Base-by-base conservation (phyloP, 2,797 vertebrate species). In the Octomys mimax region DNA sequence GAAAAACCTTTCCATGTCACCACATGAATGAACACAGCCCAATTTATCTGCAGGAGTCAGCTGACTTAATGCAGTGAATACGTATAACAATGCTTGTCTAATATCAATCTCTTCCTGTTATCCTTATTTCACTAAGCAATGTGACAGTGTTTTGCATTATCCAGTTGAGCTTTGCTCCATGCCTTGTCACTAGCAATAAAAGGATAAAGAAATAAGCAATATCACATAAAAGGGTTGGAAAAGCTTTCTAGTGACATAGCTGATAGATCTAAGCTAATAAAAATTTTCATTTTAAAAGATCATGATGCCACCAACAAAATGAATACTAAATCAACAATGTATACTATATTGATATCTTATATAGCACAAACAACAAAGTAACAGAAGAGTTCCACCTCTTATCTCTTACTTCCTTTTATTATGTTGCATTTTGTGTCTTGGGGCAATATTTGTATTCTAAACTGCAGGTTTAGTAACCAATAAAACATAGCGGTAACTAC, bases 121-220 rank as follows among this genome's bases (percentile, higher is more conserved):
- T 66, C 36, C 39, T 31, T 18, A 14, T 54, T 61, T 89, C 88
- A 92, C 68, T 64, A 82, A 95, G 70, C 31, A 24, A 70, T 16
- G 12, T 22, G 26, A 31, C 26, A 4, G 49, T 82, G 75, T 52
- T 87, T 71, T 77, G 6, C 42, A 19, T 68, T 91, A 54, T 19
- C 89, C 57, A 66, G 2, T 75, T 82, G 78, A 85, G 81, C 22
- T 94, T 49, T 84, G 64, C 28, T 94, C 79, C 70, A 21, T 87
- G 26, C 52, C 78, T 87, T 78, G 59, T 75, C 70, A 94, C 31
- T n/a, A 36, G 11, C 66, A 93, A 91, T 95, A 94, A 97, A 82
- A 82, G 91, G 42, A 93, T 54, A 96, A 97, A 54, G 62, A 94
- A 94, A 96, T 81, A 66, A 97, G 92, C 39, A 91, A 39, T 62